These are phyloP conservation scores for Parelbella ahira DNA, from an alignment of 2,888 invertebrate genomes.

Conservation along the genomic window DNA sequence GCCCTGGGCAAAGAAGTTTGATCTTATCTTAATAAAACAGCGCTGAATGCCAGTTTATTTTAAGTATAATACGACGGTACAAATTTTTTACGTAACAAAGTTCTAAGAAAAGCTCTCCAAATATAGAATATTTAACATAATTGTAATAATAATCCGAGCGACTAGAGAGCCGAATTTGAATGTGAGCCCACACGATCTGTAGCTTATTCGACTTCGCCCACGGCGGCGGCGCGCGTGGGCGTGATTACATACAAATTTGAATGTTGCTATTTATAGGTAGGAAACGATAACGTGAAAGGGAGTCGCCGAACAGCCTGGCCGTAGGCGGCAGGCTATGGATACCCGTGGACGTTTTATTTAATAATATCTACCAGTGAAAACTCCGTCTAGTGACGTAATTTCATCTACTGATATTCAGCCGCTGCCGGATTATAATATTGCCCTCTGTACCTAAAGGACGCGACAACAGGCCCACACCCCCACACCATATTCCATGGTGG, in stretches of 20 bases:
- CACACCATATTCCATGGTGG: too few relatives aligned
- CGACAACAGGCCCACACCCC: too few relatives aligned
- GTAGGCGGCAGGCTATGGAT: conserved; percentile 36
- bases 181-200: conserved; percentile 14
- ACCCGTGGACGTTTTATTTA: conserved; percentile 28
- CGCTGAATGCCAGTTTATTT: too few relatives aligned
- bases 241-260: conserved; percentile 58
- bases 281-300: conserved; percentile 54
- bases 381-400: conserved; percentile 14
- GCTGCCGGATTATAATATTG: too few relatives aligned
- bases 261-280: conserved; percentile 63
- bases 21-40: too few relatives aligned
- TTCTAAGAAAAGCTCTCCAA: conserved; percentile 13
- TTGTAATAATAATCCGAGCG: too few relatives aligned
- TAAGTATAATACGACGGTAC: too few relatives aligned
- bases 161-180: too few relatives aligned
- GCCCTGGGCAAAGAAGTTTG: too few relatives aligned
- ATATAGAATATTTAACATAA: conserved; percentile 16
- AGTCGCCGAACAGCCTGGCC: conserved; percentile 37
- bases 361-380: conserved; percentile 24
- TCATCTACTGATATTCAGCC: too few relatives aligned
- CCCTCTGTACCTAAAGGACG: too few relatives aligned
- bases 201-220: conserved; percentile 18
- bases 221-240: conserved; percentile 44
- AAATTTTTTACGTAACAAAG: too few relatives aligned